These are phyloP conservation scores for Cerastis rubricosa DNA, from an alignment of 2,888 invertebrate species.

Conservation along the genomic window DNA sequence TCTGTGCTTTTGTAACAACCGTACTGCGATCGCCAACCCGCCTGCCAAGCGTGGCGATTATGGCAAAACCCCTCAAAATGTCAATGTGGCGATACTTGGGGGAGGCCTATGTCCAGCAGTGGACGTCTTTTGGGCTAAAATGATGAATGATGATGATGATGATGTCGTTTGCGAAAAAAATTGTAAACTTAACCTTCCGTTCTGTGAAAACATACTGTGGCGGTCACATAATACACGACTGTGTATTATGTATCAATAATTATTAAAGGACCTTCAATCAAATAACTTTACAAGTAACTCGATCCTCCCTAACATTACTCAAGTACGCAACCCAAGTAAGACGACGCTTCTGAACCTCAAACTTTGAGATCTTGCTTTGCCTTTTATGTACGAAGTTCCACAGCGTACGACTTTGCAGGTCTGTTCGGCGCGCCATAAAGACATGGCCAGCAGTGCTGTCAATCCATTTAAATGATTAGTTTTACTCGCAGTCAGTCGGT, in stretches of 20 bases:
- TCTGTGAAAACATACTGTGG: not conserved
- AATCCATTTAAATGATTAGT: slow-evolving; percentile 43
- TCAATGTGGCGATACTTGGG: no score
- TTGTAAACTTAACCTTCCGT: not conserved
- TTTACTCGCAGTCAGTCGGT: not conserved
- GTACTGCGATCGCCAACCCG: no score
- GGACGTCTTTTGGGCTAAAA: no score
- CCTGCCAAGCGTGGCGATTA: no score
- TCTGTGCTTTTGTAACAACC: no score
- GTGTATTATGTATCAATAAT: no score
- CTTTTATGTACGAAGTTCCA: slow-evolving; percentile 6
- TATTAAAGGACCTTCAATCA: not conserved
- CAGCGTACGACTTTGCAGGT: not conserved
- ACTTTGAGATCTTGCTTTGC: not conserved
- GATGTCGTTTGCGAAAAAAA: no score
- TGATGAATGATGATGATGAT: no score
- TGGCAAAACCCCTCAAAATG: no score
- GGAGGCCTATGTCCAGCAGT: no score
- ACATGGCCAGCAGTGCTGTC: not conserved
- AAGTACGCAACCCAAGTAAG: not conserved
- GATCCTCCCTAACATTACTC: not conserved
- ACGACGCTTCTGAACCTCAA: not conserved
- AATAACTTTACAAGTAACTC: not conserved
- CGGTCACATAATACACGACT: not conserved
- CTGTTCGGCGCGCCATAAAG: not conserved